Percentiles rank a stretch among this genome's conserved stretches.
These are phyloP conservation scores for Agapornis canus DNA, from an alignment of 2,797 vertebrate genomes.

Conservation along the genomic window DNA sequence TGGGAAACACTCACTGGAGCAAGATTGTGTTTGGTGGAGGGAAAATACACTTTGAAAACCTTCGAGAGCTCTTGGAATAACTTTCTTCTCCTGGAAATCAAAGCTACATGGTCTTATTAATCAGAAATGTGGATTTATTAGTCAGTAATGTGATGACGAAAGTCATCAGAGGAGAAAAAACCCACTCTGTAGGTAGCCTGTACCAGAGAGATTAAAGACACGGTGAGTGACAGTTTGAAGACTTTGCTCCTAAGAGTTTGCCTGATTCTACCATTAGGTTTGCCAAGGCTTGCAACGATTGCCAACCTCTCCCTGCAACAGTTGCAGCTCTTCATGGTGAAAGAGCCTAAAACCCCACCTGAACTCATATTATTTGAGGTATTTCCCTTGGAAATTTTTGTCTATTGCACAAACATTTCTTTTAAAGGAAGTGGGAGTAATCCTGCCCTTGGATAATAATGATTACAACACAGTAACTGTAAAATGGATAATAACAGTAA, in stretches of 20 bases:
- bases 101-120: neutral
- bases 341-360: neutral
- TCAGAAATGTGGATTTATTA: neutral
- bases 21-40: neutral
- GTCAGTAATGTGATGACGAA: neutral
- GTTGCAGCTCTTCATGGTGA: neutral
- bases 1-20: neutral
- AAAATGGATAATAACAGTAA: slow-evolving; percentile 37
- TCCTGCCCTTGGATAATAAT: neutral
- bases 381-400: neutral
- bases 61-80: neutral
- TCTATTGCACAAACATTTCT: neutral
- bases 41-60: neutral
- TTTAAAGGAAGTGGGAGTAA: slow-evolving; percentile 7
- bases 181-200: rapidly evolving
- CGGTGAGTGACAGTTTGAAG: neutral
- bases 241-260: neutral
- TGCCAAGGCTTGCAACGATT: neutral
- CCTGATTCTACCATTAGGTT: neutral
- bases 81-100: neutral
- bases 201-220: neutral
- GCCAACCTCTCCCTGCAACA: neutral
- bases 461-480: neutral
- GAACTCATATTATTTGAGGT: neutral
- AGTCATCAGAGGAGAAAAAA: neutral